Evolutionary conservation across 1,140 invertebrate species (phyloP).

Genomic region (Drosophila sulfurigaster): DNA sequence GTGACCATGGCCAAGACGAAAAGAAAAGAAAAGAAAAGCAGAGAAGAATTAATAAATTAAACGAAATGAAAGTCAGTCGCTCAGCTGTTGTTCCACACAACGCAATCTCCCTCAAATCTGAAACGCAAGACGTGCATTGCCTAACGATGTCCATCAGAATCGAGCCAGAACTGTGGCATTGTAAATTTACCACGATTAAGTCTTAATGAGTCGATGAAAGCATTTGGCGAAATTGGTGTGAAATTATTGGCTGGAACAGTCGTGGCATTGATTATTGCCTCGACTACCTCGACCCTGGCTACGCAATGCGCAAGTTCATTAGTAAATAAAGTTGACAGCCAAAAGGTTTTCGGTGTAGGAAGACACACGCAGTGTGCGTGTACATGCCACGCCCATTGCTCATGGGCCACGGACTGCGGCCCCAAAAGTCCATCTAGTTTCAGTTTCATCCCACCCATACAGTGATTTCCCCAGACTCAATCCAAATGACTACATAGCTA

Average conservation of each 20-base stretch:
- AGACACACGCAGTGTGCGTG: conserved; percentile 24
- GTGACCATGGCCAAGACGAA: conserved; percentile 28
- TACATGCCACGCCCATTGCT: conserved; percentile 35
- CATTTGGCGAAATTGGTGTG: conserved; percentile 31
- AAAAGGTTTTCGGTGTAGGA: conserved; percentile 46
- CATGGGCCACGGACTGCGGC: background rate
- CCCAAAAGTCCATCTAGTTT: background rate
- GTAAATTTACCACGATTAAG: conserved; percentile 17
- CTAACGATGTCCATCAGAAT: conserved; percentile 6
- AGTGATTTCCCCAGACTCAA: conserved; percentile 69
- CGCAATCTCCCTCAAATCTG: background rate
- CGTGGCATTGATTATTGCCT: conserved; percentile 24
- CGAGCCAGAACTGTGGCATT: background rate
- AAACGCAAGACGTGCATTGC: conserved; percentile 11
- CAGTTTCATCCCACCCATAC: conserved; percentile 30
- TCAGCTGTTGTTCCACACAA: conserved; percentile 36
- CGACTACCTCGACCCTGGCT: conserved; percentile 20
- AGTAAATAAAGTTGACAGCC: conserved; percentile 80
- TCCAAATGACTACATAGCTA: conserved; percentile 43
- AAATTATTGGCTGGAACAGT: conserved; percentile 25
- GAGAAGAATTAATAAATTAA: conserved; percentile 79
- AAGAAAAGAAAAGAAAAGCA: conserved; percentile 54
- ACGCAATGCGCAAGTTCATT: conserved; percentile 67
- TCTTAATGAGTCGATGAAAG: conserved; percentile 4
- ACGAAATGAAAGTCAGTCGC: conserved; percentile 59